phyloP scores from a whole-genome alignment of 2,113 vertebrate genomes.

The Microcebus tavaratra region DNA sequence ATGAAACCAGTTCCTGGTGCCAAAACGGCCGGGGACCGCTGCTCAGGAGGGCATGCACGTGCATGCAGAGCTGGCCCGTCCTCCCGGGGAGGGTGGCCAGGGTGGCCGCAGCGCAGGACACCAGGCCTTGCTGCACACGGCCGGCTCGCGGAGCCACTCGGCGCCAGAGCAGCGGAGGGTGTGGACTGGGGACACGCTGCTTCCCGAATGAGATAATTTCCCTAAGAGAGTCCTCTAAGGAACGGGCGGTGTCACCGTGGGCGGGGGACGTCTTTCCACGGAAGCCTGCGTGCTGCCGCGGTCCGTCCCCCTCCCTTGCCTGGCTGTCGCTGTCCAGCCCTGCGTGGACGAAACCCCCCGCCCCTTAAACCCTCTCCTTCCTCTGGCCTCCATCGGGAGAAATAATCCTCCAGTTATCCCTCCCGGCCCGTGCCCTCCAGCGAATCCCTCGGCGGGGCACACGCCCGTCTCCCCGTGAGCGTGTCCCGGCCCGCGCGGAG shows the following conservation, averaged over 20 bases:
- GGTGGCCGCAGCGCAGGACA: not conserved
- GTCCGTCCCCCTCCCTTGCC: not conserved
- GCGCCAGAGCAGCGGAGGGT: not conserved
- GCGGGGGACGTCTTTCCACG: not conserved
- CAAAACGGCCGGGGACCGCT: too few species aligned
- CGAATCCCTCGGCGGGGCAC: not conserved
- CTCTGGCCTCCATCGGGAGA: not conserved
- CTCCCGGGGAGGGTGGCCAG: not conserved
- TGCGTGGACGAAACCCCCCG: not conserved
- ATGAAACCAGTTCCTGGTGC: too few species aligned
- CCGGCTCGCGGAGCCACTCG: fast-evolving
- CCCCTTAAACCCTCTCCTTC: not conserved
- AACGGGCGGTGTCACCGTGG: not conserved
- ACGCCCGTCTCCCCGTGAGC: fast-evolving
- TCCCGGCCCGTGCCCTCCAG: not conserved
- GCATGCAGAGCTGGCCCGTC: not conserved
- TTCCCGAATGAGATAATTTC: constrained; percentile 57
- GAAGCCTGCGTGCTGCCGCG: not conserved
- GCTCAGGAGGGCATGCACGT: not conserved
- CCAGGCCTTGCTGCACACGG: not conserved
- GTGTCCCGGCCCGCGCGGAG: fast-evolving
- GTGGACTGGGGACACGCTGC: not conserved
- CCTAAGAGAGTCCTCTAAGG: not conserved
- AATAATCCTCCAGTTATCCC: not conserved
- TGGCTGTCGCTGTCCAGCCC: not conserved